Conservation (phyloP, 2,888 invertebrate species). For the Romanomermis culicivorax region DNA sequence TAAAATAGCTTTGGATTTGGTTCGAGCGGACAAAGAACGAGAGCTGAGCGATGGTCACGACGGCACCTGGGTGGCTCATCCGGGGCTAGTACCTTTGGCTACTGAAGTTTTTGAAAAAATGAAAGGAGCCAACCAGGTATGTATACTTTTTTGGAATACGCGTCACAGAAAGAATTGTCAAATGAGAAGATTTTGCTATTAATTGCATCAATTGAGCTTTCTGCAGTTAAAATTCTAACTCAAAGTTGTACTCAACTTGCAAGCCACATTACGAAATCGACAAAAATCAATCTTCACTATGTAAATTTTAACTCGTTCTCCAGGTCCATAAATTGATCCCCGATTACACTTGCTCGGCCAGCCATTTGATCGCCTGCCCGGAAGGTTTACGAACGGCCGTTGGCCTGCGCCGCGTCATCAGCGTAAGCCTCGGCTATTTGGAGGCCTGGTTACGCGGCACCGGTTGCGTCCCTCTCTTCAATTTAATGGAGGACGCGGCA, state of each 20-base stretch:
- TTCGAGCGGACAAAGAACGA: slow-evolving; percentile 27
- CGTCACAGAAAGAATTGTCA: too few relatives aligned
- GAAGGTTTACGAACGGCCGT: slow-evolving; percentile 42
- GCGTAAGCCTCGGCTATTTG: slow-evolving; percentile 44
- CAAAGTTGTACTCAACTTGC: too few relatives aligned
- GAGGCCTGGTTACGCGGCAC: slow-evolving; percentile 46
- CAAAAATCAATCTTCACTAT: too few relatives aligned
- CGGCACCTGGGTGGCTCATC: slow-evolving; percentile 49
- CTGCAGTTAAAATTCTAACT: too few relatives aligned
- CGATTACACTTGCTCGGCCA: slow-evolving; percentile 11
- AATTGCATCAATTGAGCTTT: too few relatives aligned
- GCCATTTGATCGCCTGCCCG: slow-evolving; percentile 34
- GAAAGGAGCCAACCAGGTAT: slow-evolving; percentile 37
- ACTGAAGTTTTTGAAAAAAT: slow-evolving; percentile 18
- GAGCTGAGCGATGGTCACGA: slow-evolving; percentile 37
- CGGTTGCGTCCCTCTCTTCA: slow-evolving; percentile 45
- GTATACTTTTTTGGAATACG: slow-evolving; percentile 9
- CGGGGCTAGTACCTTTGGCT: slow-evolving; percentile 37
- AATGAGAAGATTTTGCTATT: too few relatives aligned
- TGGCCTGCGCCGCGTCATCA: slow-evolving; percentile 44
- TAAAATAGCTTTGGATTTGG: slow-evolving; percentile 20
- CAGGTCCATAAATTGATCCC: too few relatives aligned
- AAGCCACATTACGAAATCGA: too few relatives aligned
- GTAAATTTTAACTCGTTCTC: too few relatives aligned
- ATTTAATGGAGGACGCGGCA: slow-evolving; percentile 48